Evolutionary conservation across 2,797 vertebrate genomes (phyloP).

Genomic region (Serranus cabrilla): DNA sequence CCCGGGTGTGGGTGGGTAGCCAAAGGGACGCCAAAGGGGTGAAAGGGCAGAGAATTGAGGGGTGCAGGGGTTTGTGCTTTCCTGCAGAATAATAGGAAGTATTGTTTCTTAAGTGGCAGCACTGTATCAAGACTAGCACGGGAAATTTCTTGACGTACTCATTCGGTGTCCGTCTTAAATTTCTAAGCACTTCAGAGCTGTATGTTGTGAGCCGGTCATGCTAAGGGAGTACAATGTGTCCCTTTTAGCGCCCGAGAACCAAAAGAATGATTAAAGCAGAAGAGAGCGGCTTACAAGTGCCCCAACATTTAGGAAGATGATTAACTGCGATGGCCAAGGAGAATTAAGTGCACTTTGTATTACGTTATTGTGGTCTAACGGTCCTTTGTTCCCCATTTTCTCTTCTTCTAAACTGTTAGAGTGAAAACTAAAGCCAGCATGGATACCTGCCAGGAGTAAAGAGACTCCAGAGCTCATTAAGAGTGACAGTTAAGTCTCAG

Average conservation of each 20-base stretch:
- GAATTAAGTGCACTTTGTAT: slow-evolving; percentile 35
- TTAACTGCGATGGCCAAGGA: slow-evolving; percentile 34
- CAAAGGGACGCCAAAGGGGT: slow-evolving; percentile 54
- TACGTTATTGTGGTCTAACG: slow-evolving; percentile 22
- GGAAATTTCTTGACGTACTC: slow-evolving; percentile 57
- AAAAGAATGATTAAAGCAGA: slow-evolving; percentile 45
- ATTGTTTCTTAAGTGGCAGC: slow-evolving; percentile 68
- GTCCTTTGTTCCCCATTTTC: slow-evolving; percentile 30
- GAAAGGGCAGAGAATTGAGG: slow-evolving; percentile 63
- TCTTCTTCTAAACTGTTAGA: slow-evolving; percentile 23
- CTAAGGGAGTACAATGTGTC: slow-evolving; percentile 57
- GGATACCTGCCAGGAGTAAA: slow-evolving; percentile 45
- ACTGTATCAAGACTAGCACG: slow-evolving; percentile 46
- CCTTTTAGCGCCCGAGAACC: slow-evolving; percentile 53
- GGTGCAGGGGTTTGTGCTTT: slow-evolving; percentile 61
- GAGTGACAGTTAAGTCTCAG: slow-evolving; percentile 35
- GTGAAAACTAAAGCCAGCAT: slow-evolving; percentile 31
- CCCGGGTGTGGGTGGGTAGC: slow-evolving; percentile 54
- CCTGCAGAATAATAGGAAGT: slow-evolving; percentile 61
- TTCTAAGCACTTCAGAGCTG: slow-evolving; percentile 43
- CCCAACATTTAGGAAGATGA: slow-evolving; percentile 37
- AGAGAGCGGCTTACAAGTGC: slow-evolving; percentile 6
- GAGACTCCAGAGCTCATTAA: slow-evolving; percentile 36
- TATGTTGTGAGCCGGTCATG: slow-evolving; percentile 40
- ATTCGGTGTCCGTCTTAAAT: slow-evolving; percentile 61